Evolutionary conservation across 1,140 invertebrate species (phyloP), one percentile per base, ranked within the genome.

Genomic region (Drosophila pallidifrons): DNA sequence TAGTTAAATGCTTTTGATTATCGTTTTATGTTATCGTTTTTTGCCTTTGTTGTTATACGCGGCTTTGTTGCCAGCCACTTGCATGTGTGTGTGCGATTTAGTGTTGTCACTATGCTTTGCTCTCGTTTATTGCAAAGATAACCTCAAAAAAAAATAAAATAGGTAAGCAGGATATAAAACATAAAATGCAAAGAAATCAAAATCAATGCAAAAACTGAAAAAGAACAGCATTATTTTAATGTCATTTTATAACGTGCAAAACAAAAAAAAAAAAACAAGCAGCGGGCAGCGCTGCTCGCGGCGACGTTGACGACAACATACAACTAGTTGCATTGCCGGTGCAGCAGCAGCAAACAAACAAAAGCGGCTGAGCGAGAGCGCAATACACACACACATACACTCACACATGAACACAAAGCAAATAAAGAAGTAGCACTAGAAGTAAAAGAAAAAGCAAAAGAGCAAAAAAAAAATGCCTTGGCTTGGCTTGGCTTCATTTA

Each of bases 251-350:
- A n/a, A 54, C 6, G 51, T 35, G 30, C 51, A 54, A 54, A 28
- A 58, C 25, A 49, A 28, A 35, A 20, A 46, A 46, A 51, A 43
- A 58, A 67, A 15, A 15, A 67, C 16, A 10, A 28, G 49, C 13
- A 41, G 54, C 13, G 4, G 10, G 10, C 57, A 46, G 38, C 25
- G 57, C 57, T 59, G 57, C 25, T n/a, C n/a, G 54, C 35, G 54
- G 16, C 16, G 35, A 10, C 35, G 54, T 10, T 10, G 54, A 20
- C 52, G 61, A 38, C 61, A 30, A 32, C 59, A 10, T 41, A 32
- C 69, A 77, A 75, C 74, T 74, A 81, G 79, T 81, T 81, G 79
- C 78, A 72, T 76, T 65, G 67, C 58, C 58, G 67, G 57, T 70
- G 67, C 58, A 54, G 16, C 57, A 69, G 35, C 66, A 69, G 35